Evolutionary conservation across 2,888 invertebrate species (phyloP), one percentile per base, ranked within the genome.

Genomic region (Drosophila pullipes): DNA sequence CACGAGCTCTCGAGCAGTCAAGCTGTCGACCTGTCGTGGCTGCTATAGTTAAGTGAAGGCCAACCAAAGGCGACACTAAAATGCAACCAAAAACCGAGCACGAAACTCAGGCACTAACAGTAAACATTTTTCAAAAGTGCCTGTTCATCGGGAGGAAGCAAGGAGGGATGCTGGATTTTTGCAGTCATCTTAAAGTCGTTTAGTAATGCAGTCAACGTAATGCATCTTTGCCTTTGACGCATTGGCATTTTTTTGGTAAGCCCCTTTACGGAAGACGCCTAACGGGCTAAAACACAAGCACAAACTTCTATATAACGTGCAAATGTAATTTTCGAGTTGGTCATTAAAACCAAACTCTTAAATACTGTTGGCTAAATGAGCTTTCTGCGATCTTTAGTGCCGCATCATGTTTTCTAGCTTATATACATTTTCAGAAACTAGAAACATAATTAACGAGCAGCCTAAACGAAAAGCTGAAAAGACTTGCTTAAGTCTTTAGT

Each of bases 41-140:
- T 76, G 82, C 77, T 79, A 82, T 82, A 89, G 90, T 80, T 89
- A 87, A 89, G 88, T 79, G 86, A 85, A 79, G 86, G 83, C 86
- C 90, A 85, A 77, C 69, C 80, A 81, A 88, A 85, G 80, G 81
- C 81, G 85, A 82, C 90, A 88, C 88, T 88, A 78, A 85, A 83
- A 88, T 90, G 74, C 83, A 74, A 63, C 76, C 81, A 65, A 62
- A 71, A 78, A 76, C 50, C 50, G 53, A 71, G 52, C 53, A 69
- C 58, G 30, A 61, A 62, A 59, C 63, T 69, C 65, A 69, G 57
- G 41, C 60, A 9, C 44, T 28, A 50, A 39, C 57, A 57, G 67
- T 60, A 72, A 69, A 73, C 74, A 79, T 76, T 86, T 85, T 83
- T 75, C 69, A 84, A 87, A 84, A 73, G 71, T 71, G 78, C 59